Conservation (phyloP, 2,888 invertebrate genomes). For the Julus scandinavius region DNA sequence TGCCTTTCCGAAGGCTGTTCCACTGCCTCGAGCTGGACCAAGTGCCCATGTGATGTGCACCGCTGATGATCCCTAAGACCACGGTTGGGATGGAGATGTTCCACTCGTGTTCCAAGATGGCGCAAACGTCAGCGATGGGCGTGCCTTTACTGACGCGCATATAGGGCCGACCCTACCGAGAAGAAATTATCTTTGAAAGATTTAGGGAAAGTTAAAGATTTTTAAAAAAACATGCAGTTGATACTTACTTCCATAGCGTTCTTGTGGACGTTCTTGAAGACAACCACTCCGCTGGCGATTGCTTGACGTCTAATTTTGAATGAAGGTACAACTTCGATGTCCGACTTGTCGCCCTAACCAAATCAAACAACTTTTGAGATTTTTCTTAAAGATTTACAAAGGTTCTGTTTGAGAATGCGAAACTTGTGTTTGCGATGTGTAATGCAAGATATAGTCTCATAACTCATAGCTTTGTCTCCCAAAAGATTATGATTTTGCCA, state of each 20-base stretch:
- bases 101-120: conserved; percentile 59
- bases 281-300: not conserved
- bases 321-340: too few relatives aligned
- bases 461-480: too few relatives aligned
- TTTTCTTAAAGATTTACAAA: too few relatives aligned
- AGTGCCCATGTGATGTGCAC: conserved; percentile 55
- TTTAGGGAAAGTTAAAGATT: not conserved
- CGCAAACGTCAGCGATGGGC: conserved; percentile 58
- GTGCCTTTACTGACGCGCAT: conserved; percentile 58
- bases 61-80: conserved; percentile 59
- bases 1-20: conserved; percentile 58
- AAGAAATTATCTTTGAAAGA: conserved; percentile 33
- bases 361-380: too few relatives aligned
- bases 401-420: too few relatives aligned
- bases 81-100: conserved; percentile 59
- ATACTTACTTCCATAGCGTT: not conserved
- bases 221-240: not conserved
- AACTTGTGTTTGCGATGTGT: too few relatives aligned
- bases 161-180: conserved; percentile 59
- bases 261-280: conserved; percentile 2
- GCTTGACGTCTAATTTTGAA: too few relatives aligned
- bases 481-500: too few relatives aligned
- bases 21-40: conserved; percentile 59
- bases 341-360: too few relatives aligned
- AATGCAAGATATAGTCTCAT: too few relatives aligned